Conservation (phyloP, 1,140 invertebrate genomes). For the Tetramorium parvispinum region DNA sequence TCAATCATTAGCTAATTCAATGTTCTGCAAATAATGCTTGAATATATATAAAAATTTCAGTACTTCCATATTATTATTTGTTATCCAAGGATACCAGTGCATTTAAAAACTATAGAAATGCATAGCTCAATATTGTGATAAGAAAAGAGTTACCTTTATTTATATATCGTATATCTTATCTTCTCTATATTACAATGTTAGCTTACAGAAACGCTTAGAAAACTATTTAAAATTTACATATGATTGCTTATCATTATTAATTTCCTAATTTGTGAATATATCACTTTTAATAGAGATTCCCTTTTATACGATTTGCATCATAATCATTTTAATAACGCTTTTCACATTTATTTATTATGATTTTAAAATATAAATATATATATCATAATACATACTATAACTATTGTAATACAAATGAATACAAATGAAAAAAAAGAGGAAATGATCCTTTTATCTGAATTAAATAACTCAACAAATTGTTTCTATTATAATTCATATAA, state of each 20-base stretch:
- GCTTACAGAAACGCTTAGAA: conserved; percentile 4
- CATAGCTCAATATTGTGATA: conserved; percentile 50
- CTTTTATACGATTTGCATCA: conserved; percentile 5
- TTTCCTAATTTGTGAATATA: conserved; percentile 13
- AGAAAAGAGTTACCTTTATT: conserved; percentile 44
- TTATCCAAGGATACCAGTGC: not conserved
- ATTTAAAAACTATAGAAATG: conserved; percentile 19
- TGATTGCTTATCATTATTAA: not conserved
- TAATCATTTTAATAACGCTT: not conserved
- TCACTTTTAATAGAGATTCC: conserved; percentile 6
- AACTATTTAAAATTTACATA: conserved; percentile 23
- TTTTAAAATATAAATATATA: not conserved
- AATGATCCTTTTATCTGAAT: not conserved
- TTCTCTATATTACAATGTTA: conserved; percentile 9
- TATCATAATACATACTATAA: not conserved
- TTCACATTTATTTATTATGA: not conserved
- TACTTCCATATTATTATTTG: conserved; percentile 35
- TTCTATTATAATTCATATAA: conserved; percentile 23
- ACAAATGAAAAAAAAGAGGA: not conserved
- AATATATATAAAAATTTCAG: conserved; percentile 6
- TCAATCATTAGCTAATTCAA: conserved; percentile 13
- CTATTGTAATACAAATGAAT: conserved; percentile 6
- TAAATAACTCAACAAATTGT: conserved; percentile 22
- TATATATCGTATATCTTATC: not conserved
- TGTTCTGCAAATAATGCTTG: conserved; percentile 16